Evolutionary conservation across 2,797 vertebrate species (phyloP), one percentile per base, ranked within the genome.

Genomic region (Leptodactylus fallax): DNA sequence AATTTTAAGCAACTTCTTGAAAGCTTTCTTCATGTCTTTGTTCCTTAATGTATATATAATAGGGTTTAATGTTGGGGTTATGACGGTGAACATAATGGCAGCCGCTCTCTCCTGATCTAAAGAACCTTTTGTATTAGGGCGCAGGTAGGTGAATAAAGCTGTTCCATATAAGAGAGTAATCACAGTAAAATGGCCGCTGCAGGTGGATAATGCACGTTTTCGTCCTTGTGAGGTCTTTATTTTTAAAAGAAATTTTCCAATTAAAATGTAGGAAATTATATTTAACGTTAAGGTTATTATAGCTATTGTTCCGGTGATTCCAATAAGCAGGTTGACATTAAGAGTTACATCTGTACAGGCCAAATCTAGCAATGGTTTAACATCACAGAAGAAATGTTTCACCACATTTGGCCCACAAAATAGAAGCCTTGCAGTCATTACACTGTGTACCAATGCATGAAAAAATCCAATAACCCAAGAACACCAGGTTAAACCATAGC

Each of bases 341-440:
- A 90, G 3, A 36, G 87, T 85, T 12, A 88, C 90, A 27, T 79
- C 87, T 36, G 85, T 90, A 60, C 89, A 91, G 25, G 92, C 92
- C 49, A 92, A 87, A 60, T 36, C 74, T 27, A 91, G 55, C 51
- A 90, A 36, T 0, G 88, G 83, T n/a, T 89, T 90, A 65, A 91
- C 85, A 63, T 92, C 91, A 83, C 92, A 91, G 86, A 91, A 93
- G 79, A 90, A 90, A 25, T 91, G 92, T n/a, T 90, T 85, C 36
- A 91, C 86, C 72, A 91, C 16, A 45, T 67, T 45, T 17, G 85
- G 74, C 13, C 86, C 86, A 86, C 91, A 91, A 87, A 90, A 91
- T 10, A 74, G 53, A 67, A 92, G 89, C 56, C 14, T 86, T 65
- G 91, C 89, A 12, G 88, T 55, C 58, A 90, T 90, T 10, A 90